Base-by-base conservation (phyloP, 1,140 invertebrate genomes). In the Gonioctena quinquepunctata region DNA sequence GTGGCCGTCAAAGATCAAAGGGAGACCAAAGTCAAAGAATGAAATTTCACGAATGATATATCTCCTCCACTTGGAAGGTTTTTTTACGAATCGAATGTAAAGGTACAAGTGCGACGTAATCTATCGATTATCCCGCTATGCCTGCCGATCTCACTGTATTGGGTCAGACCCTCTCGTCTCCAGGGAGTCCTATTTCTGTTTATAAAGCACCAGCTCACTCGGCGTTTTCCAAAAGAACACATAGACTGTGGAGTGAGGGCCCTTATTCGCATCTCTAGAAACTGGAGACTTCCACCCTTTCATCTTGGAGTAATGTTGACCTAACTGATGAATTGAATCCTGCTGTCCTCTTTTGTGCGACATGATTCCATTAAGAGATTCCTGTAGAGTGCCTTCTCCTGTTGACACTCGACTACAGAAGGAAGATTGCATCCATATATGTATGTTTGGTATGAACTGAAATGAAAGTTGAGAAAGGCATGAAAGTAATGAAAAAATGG, bases 181-280 rank as follows among this genome's bases (percentile, higher is more conserved):
- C 69, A 72, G 72, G 69, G 72, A 74, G 61, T 76, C 73, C 57
- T 74, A 69, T 76, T 76, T 76, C 75, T 76, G 72, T 76, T 76
- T 74, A 74, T 76, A 70, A 65, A 76, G 70, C 75, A 69, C 68
- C 68, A 66, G 68, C 67, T 74, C 67, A n/a, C 60, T 57, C 52
- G 64, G 60, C 68, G 54, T 61, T 66, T 25, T 57, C 66, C 72
- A 76, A 71, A 73, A 73, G 71, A 72, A 73, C 72, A 74, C 71
- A 73, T 68, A 69, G 68, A 61, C 48, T n/a, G 68, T 7, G 13
- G 26, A 21, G 18, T 11, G 11, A 54, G 33, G 16, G 33, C 33
- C 33, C 33, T 23, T 42, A 42, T 7, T 6, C 33, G n/a, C 6
- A 42, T 42, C 6, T 7, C n/a, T n/a, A 42, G 33, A 42, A 42